Base-by-base conservation (phyloP, 2,113 vertebrate genomes). In the Symphodus melops region DNA sequence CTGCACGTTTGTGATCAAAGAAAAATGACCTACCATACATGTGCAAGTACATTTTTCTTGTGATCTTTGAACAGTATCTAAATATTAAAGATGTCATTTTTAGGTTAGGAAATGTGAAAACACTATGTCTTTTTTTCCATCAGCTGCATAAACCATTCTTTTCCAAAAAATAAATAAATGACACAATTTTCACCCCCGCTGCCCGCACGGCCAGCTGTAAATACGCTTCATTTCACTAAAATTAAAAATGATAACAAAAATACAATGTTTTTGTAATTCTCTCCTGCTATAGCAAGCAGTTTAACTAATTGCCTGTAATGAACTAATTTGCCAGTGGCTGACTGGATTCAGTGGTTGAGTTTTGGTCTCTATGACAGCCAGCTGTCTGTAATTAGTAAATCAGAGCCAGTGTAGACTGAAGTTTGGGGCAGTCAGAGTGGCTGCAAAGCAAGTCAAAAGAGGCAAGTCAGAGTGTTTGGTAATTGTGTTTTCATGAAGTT, bases 301-400 rank as follows among this genome's bases (percentile, higher is more conserved):
- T 76, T 46, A 65, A 72, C 51, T 86, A 71, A 85, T 81, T 81
- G 76, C 68, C 70, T 75, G 48, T 83, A 83, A 88, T 84, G 74
- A 82, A 85, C 53, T 69, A 79, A 78, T 88, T 85, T 86, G 73
- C 83, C 76, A 72, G 77, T 61, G 75, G 72, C 70, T 75, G 81
- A 69, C 74, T 66, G 57, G 60, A 83, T 77, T 64, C 84, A 68
- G 49, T 57, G 86, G 78, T 74, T 83, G 79, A 66, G 60, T 55
- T 84, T 77, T 44, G 70, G 88, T 86, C 61, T 78, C 77, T 56
- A 75, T 91, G 88, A 77, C 82, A 82, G 91, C 83, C 91, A 93
- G 87, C 89, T 91, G 88, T 85, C 76, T 82, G 60, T 84, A 88
- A 91, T 92, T 85, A 91, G 81, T 57, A 70, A 89, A 91, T 91